These are phyloP conservation scores for Sphenodon punctatus DNA, from an alignment of 2,797 vertebrate genomes.

Conservation along the genomic window DNA sequence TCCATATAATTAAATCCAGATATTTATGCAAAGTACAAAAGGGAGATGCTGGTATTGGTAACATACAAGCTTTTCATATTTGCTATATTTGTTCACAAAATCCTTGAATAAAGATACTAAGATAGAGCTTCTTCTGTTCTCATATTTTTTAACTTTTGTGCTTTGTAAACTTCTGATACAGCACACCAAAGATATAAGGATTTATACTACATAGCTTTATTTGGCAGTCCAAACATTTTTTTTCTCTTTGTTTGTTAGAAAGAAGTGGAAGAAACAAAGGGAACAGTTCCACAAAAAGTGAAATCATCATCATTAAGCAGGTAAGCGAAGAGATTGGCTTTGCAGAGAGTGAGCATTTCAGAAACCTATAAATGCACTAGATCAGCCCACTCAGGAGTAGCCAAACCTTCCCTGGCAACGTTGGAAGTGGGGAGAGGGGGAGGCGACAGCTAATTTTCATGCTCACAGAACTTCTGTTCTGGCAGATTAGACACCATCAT, in stretches of 20 bases:
- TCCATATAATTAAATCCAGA: too few species aligned
- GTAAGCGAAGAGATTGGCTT: constrained; percentile 15
- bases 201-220: background rate
- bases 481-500: background rate
- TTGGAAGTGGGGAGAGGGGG: too few species aligned
- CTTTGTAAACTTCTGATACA: background rate
- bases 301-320: constrained; percentile 21
- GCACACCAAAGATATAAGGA: background rate
- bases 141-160: background rate
- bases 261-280: constrained; percentile 11
- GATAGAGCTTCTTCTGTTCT: background rate
- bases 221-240: background rate
- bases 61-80: too few species aligned
- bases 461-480: background rate
- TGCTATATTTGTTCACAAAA: background rate
- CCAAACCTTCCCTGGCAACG: too few species aligned
- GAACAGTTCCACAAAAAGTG: background rate
- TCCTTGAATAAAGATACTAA: too few species aligned
- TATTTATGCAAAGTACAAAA: too few species aligned
- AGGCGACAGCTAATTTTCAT: background rate
- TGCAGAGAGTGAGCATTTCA: background rate
- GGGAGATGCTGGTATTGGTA: too few species aligned
- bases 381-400: too few species aligned
- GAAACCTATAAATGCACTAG: background rate
- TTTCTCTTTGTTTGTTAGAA: constrained; percentile 53